phyloP scores from a whole-genome alignment of 2,888 invertebrate genomes.

The Drosophila sordidula region DNA sequence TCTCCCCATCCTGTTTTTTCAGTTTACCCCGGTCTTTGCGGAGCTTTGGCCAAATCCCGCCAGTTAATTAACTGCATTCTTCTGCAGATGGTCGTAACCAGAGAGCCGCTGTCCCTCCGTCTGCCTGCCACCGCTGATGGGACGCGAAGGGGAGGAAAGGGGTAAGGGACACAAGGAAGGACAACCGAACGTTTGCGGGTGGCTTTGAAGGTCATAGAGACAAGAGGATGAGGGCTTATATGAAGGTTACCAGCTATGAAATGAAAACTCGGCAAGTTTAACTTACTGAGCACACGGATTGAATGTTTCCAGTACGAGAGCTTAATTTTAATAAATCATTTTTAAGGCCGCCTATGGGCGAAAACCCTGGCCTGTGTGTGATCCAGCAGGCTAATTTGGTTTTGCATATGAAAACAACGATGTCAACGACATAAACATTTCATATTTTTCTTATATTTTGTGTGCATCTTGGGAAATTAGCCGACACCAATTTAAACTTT shows the following conservation, averaged over 20 bases:
- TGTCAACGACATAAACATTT: conserved; percentile 12
- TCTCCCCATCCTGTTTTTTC: neutral
- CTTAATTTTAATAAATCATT: conserved; percentile 68
- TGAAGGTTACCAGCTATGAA: conserved; percentile 17
- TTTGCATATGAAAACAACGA: conserved; percentile 54
- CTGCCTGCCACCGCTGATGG: no score
- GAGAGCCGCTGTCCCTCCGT: no score
- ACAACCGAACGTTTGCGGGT: conserved; percentile 3
- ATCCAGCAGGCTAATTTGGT: conserved; percentile 25
- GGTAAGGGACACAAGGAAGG: neutral
- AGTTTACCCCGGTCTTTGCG: neutral
- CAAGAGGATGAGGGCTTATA: neutral
- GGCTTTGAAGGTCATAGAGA: conserved; percentile 10
- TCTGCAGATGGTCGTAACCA: neutral
- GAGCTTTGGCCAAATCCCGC: conserved; percentile 1
- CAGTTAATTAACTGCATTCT: conserved; percentile 63
- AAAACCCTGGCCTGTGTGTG: neutral
- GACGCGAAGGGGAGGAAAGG: no score
- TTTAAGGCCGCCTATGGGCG: neutral
- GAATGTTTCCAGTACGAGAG: conserved; percentile 8
- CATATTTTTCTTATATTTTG: conserved; percentile 23
- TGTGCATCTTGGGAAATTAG: conserved; percentile 69
- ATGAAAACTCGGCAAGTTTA: conserved; percentile 20
- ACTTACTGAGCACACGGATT: neutral
- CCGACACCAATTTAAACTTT: conserved; percentile 21